Conservation (phyloP, 37 sponge, comb jelly and placozoan genomes). For the Agelas oroides region DNA sequence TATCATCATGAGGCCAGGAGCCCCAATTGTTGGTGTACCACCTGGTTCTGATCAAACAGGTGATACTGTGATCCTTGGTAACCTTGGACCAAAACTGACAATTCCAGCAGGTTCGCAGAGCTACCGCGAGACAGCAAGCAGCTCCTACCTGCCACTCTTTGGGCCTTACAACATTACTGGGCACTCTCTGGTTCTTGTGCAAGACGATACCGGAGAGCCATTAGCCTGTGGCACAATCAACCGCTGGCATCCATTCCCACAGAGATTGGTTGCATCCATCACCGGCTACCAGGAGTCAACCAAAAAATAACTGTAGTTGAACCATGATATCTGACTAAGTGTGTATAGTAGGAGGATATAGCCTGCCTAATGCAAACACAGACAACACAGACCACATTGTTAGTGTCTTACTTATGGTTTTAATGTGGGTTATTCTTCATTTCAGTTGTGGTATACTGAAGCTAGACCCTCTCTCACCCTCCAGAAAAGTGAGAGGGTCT, state of each 20-base stretch:
- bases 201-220: slow-evolving; percentile 10
- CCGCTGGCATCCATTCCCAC: not conserved
- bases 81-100: slow-evolving; percentile 6
- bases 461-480: no score
- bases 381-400: no score
- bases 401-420: no score
- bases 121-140: not conserved
- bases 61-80: slow-evolving; percentile 34
- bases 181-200: slow-evolving; percentile 31
- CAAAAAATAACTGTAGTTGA: no score
- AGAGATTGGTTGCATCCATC: not conserved
- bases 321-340: no score
- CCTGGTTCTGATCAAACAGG: slow-evolving; percentile 10
- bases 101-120: not conserved
- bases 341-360: no score
- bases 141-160: slow-evolving; percentile 56
- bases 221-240: slow-evolving; percentile 23
- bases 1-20: not conserved
- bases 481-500: no score
- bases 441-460: no score
- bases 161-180: slow-evolving; percentile 50
- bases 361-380: no score
- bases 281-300: slow-evolving; percentile 30
- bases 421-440: no score
- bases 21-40: not conserved